A percentile compares a stretch with the other conserved stretches of the same genome.
Conservation (phyloP, 2,113 vertebrate species). For the Typhlomys cinereus region DNA sequence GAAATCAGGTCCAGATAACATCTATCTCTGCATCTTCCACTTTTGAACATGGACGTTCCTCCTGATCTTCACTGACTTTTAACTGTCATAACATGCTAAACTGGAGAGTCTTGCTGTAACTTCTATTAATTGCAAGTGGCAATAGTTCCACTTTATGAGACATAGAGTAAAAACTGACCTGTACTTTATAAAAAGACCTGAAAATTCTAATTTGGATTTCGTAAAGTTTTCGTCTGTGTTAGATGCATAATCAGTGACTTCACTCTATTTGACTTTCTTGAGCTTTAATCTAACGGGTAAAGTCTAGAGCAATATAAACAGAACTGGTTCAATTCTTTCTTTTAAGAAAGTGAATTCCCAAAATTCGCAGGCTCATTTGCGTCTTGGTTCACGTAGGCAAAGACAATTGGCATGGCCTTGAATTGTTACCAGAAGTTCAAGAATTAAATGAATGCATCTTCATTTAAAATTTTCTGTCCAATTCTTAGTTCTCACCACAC, state of each 20-base stretch:
- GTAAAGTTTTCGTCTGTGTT: no score
- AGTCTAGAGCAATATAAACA: no score
- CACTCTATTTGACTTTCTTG: no score
- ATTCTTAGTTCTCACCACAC: no score
- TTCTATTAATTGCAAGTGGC: slow-evolving; percentile 63
- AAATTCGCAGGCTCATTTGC: not conserved
- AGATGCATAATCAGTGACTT: no score
- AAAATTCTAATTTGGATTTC: slow-evolving; percentile 59
- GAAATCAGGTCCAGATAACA: slow-evolving; percentile 60
- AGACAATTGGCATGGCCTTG: no score
- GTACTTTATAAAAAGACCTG: slow-evolving; percentile 69
- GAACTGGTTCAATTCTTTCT: slow-evolving; percentile 25
- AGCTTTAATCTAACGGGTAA: no score
- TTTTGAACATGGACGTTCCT: slow-evolving; percentile 50
- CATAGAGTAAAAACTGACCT: slow-evolving; percentile 46
- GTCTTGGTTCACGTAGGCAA: no score
- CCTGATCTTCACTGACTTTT: slow-evolving; percentile 48
- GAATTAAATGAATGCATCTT: no score
- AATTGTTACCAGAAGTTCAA: no score
- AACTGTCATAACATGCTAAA: slow-evolving; percentile 58
- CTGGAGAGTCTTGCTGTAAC: slow-evolving; percentile 62
- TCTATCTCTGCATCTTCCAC: slow-evolving; percentile 71
- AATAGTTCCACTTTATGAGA: slow-evolving; percentile 64
- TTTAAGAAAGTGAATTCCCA: not conserved
- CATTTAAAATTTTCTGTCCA: no score